phyloP scores from a whole-genome alignment of 2,888 invertebrate genomes.

The Argyra leucocephala region DNA sequence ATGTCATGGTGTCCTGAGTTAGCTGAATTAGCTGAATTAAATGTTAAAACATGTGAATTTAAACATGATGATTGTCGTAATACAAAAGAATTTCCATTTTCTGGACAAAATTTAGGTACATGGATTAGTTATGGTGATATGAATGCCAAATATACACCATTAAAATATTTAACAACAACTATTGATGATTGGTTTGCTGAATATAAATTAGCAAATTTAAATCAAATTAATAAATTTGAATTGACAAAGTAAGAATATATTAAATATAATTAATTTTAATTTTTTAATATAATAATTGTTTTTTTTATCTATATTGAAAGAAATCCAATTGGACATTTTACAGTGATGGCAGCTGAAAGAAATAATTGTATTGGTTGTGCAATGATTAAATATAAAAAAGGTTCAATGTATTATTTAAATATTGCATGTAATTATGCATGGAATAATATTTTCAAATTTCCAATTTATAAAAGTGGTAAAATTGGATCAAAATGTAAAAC shows the following conservation, averaged over 20 bases:
- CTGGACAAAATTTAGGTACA: constrained; percentile 25
- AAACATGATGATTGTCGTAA: constrained; percentile 25
- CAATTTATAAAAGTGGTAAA: constrained; percentile 20
- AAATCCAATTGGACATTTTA: constrained; percentile 20
- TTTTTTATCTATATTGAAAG: too few species aligned
- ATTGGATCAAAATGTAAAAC: constrained; percentile 20
- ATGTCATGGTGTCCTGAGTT: constrained; percentile 25
- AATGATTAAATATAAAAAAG: not conserved
- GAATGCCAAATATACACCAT: not conserved
- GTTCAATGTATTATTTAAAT: not conserved
- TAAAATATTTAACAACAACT: not conserved
- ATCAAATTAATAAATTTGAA: constrained; percentile 15
- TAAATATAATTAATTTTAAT: not conserved
- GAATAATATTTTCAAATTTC: constrained; percentile 17
- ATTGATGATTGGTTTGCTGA: constrained; percentile 24
- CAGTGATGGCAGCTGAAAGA: constrained; percentile 19
- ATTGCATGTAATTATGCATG: constrained; percentile 24
- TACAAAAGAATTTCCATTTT: constrained; percentile 22
- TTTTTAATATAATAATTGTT: not conserved
- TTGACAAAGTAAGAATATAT: not conserved
- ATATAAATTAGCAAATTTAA: constrained; percentile 18
- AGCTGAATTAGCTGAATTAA: constrained; percentile 24
- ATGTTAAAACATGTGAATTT: constrained; percentile 23
- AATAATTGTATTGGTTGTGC: constrained; percentile 10
- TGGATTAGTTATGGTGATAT: not conserved